Evolutionary conservation across 1,140 invertebrate species (phyloP), one percentile per base, ranked within the genome.

Genomic region (Cherax destructor): DNA sequence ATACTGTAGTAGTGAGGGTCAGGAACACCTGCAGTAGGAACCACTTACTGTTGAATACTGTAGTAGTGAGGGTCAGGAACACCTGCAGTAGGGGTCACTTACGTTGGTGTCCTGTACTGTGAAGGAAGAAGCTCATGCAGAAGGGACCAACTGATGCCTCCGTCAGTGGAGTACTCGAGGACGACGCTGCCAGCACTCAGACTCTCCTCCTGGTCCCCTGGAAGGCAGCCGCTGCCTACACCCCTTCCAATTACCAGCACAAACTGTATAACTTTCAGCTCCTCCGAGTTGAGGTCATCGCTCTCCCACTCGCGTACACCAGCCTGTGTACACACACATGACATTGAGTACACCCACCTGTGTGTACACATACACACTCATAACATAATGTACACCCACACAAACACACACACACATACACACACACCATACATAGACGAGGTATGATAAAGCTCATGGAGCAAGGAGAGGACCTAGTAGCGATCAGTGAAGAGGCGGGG

Each of bases 121-220:
- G 77, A 74, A 1, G 88, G 92, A 24, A 93, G 83, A 13, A 93
- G 92, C 59, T 93, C 92, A n/a, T 91, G 92, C 30, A 93, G 59
- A 5, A 92, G 78, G 13, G 30, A 50, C 93, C 93, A 93, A 30
- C 61, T 81, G 18, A 91, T 65, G 7, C 93, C 93, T 16, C 91
- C 88, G 50, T 93, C 92, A 18, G 83, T 90, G 16, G 93, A 93
- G 86, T 93, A 92, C 65, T 93, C 90, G 2, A 93, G 76, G 49
- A 93, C 91, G 10, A 93, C 92, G 47, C 89, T 91, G 30, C 92
- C 92, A 30, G 78, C 83, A 47, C 74, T 85, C 16, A 86, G 69
- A 18, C 69, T 78, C 4, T 77, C 85, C 49, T 77, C 41, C 21
- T 79, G 74, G n/a, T 81, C 50, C 10, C 69, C 89, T 13, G 85